phyloP scores from a whole-genome alignment of 2,888 invertebrate genomes.

The Plebejus melissa region DNA sequence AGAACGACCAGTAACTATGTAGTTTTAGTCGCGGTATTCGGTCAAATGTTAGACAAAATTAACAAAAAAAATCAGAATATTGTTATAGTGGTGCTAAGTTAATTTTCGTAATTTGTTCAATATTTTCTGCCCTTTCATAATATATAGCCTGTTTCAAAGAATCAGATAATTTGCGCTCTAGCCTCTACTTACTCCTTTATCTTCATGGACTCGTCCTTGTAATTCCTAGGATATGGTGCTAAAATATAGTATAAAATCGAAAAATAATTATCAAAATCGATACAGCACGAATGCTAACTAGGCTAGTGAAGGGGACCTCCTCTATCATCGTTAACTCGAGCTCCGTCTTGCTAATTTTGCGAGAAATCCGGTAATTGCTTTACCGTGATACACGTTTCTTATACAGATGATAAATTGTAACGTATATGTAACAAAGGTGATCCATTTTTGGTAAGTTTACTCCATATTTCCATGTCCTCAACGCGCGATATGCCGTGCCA shows the following conservation, averaged over 20 bases:
- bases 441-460: neutral
- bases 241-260: neutral
- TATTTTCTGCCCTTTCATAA: too few species aligned
- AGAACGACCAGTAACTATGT: too few species aligned
- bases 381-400: slow-evolving; percentile 23
- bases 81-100: too few species aligned
- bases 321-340: slow-evolving; percentile 14
- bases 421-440: slow-evolving; percentile 7
- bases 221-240: neutral
- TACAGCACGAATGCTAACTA: slow-evolving; percentile 3
- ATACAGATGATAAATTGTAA: slow-evolving; percentile 3
- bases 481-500: neutral
- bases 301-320: slow-evolving; percentile 25
- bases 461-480: neutral
- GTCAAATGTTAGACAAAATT: too few species aligned
- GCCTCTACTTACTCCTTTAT: too few species aligned
- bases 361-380: slow-evolving; percentile 22
- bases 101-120: too few species aligned
- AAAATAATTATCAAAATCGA: slow-evolving; percentile 10
- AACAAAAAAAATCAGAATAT: too few species aligned
- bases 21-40: too few species aligned
- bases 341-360: slow-evolving; percentile 22
- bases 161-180: too few species aligned
- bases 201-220: too few species aligned
- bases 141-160: too few species aligned